phyloP scores from a whole-genome alignment of 2,113 vertebrate species.

The Hippocampus abdominalis region DNA sequence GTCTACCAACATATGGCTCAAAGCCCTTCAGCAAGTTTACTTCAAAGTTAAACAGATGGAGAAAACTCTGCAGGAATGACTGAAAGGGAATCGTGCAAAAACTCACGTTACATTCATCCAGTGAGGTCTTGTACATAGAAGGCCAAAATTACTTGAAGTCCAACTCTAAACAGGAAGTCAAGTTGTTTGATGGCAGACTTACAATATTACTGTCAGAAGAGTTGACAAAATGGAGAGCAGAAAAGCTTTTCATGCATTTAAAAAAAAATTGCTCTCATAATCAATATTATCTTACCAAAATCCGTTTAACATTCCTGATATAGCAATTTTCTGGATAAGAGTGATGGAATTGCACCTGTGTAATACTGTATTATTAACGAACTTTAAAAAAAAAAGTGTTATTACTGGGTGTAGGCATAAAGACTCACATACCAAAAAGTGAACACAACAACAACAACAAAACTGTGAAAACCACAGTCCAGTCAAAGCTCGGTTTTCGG shows the following conservation, averaged over 20 bases:
- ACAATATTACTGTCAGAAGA: not conserved
- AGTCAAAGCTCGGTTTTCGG: too few relatives aligned
- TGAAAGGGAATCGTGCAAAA: slow-evolving; percentile 28
- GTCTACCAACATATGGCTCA: slow-evolving; percentile 41
- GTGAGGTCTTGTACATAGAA: not conserved
- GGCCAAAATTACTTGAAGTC: not conserved
- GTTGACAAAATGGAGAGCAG: not conserved
- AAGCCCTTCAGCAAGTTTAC: slow-evolving; percentile 39
- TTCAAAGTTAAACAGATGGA: slow-evolving; percentile 53
- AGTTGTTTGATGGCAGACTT: slow-evolving; percentile 7
- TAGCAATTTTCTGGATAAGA: too few relatives aligned
- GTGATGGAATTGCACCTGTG: too few relatives aligned
- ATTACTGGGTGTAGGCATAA: too few relatives aligned
- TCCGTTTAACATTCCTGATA: too few relatives aligned
- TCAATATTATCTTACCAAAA: too few relatives aligned
- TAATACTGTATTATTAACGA: too few relatives aligned
- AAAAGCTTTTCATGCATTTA: not conserved
- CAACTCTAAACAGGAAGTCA: not conserved
- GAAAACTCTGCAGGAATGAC: slow-evolving; percentile 25
- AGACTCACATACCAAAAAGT: too few relatives aligned
- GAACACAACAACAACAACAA: too few relatives aligned
- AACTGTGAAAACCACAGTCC: too few relatives aligned
- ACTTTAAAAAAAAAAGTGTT: too few relatives aligned
- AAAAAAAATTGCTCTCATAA: too few relatives aligned
- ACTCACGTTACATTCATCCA: slow-evolving; percentile 21